Base-by-base conservation (phyloP, 2,888 invertebrate species). In the Caenorhabditis becei region DNA sequence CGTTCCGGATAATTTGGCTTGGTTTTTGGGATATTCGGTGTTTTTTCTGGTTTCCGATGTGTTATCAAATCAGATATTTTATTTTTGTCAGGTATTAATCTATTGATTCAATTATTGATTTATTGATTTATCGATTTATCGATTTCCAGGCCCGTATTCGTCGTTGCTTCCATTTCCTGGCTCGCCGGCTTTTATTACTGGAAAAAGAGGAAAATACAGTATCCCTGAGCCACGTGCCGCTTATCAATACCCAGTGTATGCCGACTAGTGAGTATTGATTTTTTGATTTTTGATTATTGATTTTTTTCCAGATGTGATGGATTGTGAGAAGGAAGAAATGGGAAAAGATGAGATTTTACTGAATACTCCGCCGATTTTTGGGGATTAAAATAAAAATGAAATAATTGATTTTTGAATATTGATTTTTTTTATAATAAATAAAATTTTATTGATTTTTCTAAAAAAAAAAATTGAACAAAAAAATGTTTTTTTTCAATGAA, bases 171-270 rank as follows among this genome's bases (percentile, higher is more conserved):
- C 72, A 79, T 49, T 51, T 16, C 18, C 14, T 69, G 1, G 79
- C 71, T 51, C 72, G 67, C 8, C 47, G 37, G 32, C 18, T 71
- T 10, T 44, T 79, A 10, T 44, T 75, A 5, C 16, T 35, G 24
- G 35, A 59, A 2, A 20, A 59, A 28, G 47, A 28, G 18, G 23
- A 41, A 20, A 16, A 23, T 16, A 70, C 77, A 28, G 51, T 72
- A 23, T 56, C 72, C 14, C 37, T 79, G 0, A 56, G 61, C 16
- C 54, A 72, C 24, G 58, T 79, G 11, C 79, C 79, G 16, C 47
- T 79, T 4, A 74, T 79, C 10, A 79, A 65, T 20, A 79, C 26
- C 11, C 66, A 79, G 51, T 79, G 79, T 56, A 79, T 79, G 79
- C 75, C 75, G 14, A 61, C 41, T 37, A 59, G 75, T 75, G 4